Conservation (phyloP, 2,797 vertebrate genomes). For the Alexandromys oeconomus region DNA sequence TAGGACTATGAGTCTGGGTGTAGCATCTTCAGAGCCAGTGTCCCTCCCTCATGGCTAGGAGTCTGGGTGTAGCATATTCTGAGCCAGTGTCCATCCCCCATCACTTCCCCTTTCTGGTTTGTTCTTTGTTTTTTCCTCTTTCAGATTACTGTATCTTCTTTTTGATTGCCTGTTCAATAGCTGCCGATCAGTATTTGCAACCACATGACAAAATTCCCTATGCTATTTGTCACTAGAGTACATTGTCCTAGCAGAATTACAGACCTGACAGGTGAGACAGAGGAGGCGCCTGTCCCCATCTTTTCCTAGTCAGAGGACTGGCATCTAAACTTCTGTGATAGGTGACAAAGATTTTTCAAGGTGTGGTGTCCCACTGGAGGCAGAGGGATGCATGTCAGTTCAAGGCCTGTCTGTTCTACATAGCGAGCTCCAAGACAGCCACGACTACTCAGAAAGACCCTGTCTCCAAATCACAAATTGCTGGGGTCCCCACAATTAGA, state of each 20-base stretch:
- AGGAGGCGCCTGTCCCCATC: neutral
- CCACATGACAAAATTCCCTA: neutral
- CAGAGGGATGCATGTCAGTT: neutral
- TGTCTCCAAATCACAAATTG: neutral
- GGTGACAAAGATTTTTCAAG: neutral
- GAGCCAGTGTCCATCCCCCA: fast-evolving
- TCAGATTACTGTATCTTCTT: neutral
- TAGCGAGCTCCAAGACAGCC: neutral
- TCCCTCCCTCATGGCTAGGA: too few relatives aligned
- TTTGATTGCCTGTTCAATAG: neutral
- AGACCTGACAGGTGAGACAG: neutral
- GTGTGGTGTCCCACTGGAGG: neutral
- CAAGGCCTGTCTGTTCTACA: neutral
- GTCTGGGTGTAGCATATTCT: fast-evolving
- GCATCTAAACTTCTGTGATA: neutral
- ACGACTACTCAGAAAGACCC: neutral
- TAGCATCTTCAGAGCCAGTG: fast-evolving
- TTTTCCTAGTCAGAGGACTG: neutral
- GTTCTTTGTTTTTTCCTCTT: neutral
- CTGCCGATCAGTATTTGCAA: neutral
- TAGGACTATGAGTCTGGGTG: fast-evolving
- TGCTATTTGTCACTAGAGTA: neutral
- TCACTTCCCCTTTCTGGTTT: fast-evolving
- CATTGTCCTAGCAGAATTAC: neutral
- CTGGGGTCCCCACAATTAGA: neutral